phyloP scores from a whole-genome alignment of 1,140 invertebrate genomes.

The Phenacoccus solenopsis region DNA sequence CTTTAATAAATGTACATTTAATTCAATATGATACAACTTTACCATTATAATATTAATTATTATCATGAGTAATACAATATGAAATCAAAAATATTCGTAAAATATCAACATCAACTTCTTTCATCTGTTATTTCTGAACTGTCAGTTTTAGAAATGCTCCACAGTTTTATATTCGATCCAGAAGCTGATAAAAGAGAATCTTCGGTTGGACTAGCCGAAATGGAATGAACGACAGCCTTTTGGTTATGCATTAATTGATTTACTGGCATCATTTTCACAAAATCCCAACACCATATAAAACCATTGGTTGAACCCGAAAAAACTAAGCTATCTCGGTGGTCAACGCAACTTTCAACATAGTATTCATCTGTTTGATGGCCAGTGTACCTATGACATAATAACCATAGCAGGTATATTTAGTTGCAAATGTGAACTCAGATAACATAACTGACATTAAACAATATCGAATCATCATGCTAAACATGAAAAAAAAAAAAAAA shows the following conservation, averaged over 20 bases:
- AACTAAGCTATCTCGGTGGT: slow-evolving; percentile 65
- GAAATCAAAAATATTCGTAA: too few relatives aligned
- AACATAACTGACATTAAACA: too few relatives aligned
- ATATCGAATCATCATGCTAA: not conserved
- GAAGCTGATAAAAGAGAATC: slow-evolving; percentile 17
- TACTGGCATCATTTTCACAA: slow-evolving; percentile 55
- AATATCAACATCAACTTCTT: not conserved
- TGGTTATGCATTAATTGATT: slow-evolving; percentile 34
- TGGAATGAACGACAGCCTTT: slow-evolving; percentile 9
- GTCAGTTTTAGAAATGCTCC: not conserved
- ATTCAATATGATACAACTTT: too few relatives aligned
- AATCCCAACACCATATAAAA: slow-evolving; percentile 73
- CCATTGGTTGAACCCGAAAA: slow-evolving; percentile 81
- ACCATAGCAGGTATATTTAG: not conserved
- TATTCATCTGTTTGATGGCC: slow-evolving; percentile 69
- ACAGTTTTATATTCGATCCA: slow-evolving; percentile 14
- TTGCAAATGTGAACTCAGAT: slow-evolving; percentile 22
- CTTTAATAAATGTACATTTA: too few relatives aligned
- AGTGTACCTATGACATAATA: slow-evolving; percentile 43
- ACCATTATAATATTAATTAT: too few relatives aligned
- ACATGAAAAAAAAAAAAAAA: slow-evolving; percentile 20
- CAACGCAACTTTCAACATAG: slow-evolving; percentile 72
- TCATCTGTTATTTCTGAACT: not conserved
- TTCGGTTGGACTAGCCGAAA: slow-evolving; percentile 17
- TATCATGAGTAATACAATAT: too few relatives aligned